Conservation (phyloP, 2,113 vertebrate genomes). For the Perca fluviatilis region DNA sequence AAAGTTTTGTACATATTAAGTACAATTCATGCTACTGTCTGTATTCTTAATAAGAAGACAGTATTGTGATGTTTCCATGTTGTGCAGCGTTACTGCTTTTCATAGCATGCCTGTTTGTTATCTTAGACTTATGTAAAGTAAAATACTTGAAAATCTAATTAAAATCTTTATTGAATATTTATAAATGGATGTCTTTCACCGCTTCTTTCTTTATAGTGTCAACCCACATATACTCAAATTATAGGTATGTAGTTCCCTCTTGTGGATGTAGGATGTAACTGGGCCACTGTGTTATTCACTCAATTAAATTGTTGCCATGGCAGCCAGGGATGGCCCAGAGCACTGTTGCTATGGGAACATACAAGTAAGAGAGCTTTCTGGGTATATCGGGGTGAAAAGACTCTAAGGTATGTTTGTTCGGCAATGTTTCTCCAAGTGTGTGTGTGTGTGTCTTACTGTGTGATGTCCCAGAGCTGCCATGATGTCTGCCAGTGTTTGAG, state of each 20-base stretch:
- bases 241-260: conserved; percentile 71
- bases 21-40: not conserved
- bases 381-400: conserved; percentile 72
- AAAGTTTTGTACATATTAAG: not conserved
- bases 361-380: conserved; percentile 77
- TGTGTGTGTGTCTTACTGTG: conserved; percentile 74
- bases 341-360: conserved; percentile 83
- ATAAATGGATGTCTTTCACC: not conserved
- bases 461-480: conserved; percentile 83
- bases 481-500: conserved; percentile 80
- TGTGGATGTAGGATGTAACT: conserved; percentile 72
- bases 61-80: not conserved
- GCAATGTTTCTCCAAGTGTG: conserved; percentile 50
- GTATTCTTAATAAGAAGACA: not conserved
- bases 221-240: conserved; percentile 35
- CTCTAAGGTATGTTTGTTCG: conserved; percentile 75
- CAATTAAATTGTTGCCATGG: conserved; percentile 83
- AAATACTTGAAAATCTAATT: conserved; percentile 14
- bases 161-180: not conserved
- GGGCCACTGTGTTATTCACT: conserved; percentile 69
- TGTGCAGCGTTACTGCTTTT: not conserved
- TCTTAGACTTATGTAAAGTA: not conserved
- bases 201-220: not conserved
- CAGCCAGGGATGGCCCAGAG: conserved; percentile 81
- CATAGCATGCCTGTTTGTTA: not conserved